A percentile compares a stretch with the other conserved stretches of the same genome.
Evolutionary conservation across 1,140 invertebrate species (phyloP).

Genomic region (Drosophila albomicans): DNA sequence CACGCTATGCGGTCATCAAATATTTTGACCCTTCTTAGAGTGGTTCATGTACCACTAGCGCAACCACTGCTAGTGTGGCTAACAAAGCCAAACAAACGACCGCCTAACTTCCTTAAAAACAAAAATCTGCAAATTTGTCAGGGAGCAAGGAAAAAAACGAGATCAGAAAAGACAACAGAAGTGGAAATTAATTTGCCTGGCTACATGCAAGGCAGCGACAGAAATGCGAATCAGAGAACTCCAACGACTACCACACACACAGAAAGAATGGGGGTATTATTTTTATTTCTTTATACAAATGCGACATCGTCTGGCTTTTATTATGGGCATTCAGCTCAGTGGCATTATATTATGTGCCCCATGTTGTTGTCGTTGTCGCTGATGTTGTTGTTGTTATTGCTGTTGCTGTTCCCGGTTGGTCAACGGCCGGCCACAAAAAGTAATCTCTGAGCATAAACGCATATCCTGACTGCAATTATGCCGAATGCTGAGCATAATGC

Average conservation of each 20-base stretch:
- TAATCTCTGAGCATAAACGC: constrained; percentile 82
- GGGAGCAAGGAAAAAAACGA: constrained; percentile 10
- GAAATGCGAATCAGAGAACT: constrained; percentile 31
- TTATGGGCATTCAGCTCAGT: constrained; percentile 59
- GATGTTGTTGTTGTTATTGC: constrained; percentile 27
- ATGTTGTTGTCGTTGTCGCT: constrained; percentile 16
- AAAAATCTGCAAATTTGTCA: constrained; percentile 33
- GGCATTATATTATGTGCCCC: constrained; percentile 36
- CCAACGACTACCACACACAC: constrained; percentile 16
- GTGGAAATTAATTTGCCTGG: constrained; percentile 70
- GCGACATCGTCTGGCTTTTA: constrained; percentile 76
- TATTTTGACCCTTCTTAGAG: constrained; percentile 5
- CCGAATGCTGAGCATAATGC: constrained; percentile 79
- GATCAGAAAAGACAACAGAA: constrained; percentile 7
- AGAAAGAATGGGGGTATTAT: constrained; percentile 59
- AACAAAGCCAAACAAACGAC: not conserved
- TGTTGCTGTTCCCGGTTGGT: constrained; percentile 47
- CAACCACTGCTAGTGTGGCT: constrained; percentile 16
- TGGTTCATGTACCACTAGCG: constrained; percentile 9
- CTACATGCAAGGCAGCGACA: constrained; percentile 31
- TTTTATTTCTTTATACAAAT: constrained; percentile 81
- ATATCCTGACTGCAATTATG: constrained; percentile 80
- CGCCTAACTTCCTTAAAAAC: constrained; percentile 19
- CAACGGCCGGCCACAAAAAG: constrained; percentile 77
- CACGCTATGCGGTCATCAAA: not conserved